Conservation (phyloP, 2,888 invertebrate species). For the Hydraecia micacea region DNA sequence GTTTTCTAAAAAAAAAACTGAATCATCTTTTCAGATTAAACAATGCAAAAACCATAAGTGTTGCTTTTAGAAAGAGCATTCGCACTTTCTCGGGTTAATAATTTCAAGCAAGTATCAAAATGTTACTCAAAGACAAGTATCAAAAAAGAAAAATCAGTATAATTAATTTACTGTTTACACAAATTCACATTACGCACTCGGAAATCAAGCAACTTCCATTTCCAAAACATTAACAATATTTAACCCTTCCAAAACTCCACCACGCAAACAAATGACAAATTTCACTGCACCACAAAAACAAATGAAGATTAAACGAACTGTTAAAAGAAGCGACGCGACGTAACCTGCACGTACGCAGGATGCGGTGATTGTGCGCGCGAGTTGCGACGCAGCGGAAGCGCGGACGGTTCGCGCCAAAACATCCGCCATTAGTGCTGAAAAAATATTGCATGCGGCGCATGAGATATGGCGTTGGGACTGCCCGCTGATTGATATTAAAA, state of each 20-base stretch:
- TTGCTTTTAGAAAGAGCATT: background rate
- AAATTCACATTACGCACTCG: background rate
- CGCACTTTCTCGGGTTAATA: background rate
- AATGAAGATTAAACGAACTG: constrained; percentile 66
- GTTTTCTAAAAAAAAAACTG: background rate
- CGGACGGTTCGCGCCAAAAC: constrained; percentile 78
- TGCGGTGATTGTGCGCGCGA: constrained; percentile 76
- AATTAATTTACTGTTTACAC: constrained; percentile 18
- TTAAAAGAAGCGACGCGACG: constrained; percentile 67
- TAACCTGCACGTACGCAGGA: constrained; percentile 73
- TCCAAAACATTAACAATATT: background rate
- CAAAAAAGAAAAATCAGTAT: background rate
- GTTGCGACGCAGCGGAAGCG: constrained; percentile 73
- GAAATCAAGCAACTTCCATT: background rate
- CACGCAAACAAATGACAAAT: constrained; percentile 52
- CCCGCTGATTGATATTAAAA: constrained; percentile 66
- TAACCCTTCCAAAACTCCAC: constrained; percentile 32
- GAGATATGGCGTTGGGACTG: constrained; percentile 65
- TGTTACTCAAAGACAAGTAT: background rate
- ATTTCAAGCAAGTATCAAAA: background rate
- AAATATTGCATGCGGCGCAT: constrained; percentile 74
- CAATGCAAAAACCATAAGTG: background rate
- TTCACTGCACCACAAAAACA: constrained; percentile 55
- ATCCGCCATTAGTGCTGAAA: constrained; percentile 76
- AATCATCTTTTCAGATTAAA: background rate